Evolutionary conservation across 2,797 vertebrate genomes (phyloP).

Genomic region (Euthynnus affinis): DNA sequence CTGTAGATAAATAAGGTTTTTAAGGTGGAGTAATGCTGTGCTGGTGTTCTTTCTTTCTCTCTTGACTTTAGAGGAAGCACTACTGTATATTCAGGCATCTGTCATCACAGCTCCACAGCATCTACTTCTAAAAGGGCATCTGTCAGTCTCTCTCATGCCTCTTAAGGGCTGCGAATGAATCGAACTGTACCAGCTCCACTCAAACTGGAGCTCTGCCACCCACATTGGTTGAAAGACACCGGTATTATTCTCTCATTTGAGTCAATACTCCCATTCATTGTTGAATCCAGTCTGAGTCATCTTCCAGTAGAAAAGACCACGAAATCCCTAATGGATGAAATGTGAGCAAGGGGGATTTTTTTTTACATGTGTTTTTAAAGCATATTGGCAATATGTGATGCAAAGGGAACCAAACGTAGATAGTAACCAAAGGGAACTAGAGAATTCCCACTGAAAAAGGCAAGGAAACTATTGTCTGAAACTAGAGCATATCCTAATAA

Average conservation of each 20-base stretch:
- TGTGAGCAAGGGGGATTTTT: background rate
- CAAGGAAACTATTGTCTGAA: conserved; percentile 45
- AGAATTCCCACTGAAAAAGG: conserved; percentile 31
- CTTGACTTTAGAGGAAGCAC: conserved; percentile 20
- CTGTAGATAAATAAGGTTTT: background rate
- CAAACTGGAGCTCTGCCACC: conserved; percentile 48
- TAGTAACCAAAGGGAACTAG: conserved; percentile 28
- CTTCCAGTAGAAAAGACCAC: background rate
- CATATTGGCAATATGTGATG: background rate
- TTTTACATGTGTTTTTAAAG: background rate
- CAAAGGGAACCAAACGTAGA: conserved; percentile 14
- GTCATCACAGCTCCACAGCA: conserved; percentile 41
- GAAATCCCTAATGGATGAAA: conserved; percentile 22
- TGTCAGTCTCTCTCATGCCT: conserved; percentile 62
- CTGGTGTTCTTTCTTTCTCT: background rate
- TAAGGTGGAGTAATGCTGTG: background rate
- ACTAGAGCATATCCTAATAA: conserved; percentile 69
- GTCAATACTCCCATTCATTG: conserved; percentile 26
- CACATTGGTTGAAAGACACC: conserved; percentile 34
- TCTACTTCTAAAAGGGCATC: conserved; percentile 70
- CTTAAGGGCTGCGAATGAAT: conserved; percentile 54
- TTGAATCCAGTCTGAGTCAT: conserved; percentile 24
- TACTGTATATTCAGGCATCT: conserved; percentile 45
- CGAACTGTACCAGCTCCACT: conserved; percentile 39
- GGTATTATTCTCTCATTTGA: conserved; percentile 31